phyloP scores from a whole-genome alignment of 1,140 invertebrate genomes.

The Asbolus verrucosus region DNA sequence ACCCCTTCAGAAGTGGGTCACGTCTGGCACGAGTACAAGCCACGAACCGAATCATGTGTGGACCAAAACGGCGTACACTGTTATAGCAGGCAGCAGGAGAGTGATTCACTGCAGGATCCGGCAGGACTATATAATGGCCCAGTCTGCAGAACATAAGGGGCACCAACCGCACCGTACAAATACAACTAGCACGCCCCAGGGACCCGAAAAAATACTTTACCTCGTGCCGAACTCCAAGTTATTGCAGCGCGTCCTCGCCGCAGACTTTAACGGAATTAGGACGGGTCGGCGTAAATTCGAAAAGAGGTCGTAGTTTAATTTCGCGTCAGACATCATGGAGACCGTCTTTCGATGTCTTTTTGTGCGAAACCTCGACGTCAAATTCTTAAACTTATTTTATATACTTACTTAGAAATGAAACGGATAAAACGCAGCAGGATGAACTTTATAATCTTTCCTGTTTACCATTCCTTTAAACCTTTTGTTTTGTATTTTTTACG shows the following conservation, averaged over 20 bases:
- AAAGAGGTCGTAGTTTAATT: constrained; percentile 21
- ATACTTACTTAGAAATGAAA: too few species aligned
- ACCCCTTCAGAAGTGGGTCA: neutral
- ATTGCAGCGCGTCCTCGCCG: constrained; percentile 20
- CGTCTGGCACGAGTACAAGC: constrained; percentile 14
- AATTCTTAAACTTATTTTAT: too few species aligned
- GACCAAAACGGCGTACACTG: constrained; percentile 10
- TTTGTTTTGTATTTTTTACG: too few species aligned
- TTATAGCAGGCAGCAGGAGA: constrained; percentile 32
- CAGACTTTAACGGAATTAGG: constrained; percentile 33
- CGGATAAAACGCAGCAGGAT: too few species aligned
- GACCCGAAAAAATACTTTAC: constrained; percentile 33
- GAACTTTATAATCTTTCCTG: too few species aligned
- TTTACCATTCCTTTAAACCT: too few species aligned
- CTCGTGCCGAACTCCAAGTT: constrained; percentile 30
- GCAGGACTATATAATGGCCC: constrained; percentile 31
- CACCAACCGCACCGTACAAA: constrained; percentile 32
- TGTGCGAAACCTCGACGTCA: neutral
- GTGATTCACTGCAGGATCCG: constrained; percentile 37
- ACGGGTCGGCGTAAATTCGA: constrained; percentile 31
- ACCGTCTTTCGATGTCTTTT: neutral
- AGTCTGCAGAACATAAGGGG: constrained; percentile 16
- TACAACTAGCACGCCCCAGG: constrained; percentile 30
- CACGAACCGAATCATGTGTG: constrained; percentile 18
- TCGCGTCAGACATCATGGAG: constrained; percentile 4